Evolutionary conservation across 2,888 invertebrate species (phyloP), one percentile per base, ranked within the genome.

Genomic region (Megaustenia siamemsis): DNA sequence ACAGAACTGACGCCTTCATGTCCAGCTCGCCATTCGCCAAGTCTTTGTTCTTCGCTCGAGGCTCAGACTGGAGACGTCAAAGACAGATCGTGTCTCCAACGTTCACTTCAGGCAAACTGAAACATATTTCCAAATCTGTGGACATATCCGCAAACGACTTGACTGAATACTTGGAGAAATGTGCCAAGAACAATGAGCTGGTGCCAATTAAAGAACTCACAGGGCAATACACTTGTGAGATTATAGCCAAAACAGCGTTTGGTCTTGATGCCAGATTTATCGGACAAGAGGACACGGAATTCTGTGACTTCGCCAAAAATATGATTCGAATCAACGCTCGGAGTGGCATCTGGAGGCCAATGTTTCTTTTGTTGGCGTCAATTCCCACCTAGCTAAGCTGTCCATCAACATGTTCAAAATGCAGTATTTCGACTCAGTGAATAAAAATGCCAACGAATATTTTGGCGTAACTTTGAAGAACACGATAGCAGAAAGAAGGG

Each of bases 201-300:
- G 71, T 83, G 21, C 18, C 53, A n/a, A 40, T 78, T 15, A 66
- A 71, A 21, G 78, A 83, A 43, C 18, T 24, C 0, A 38, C 35
- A 21, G 83, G 71, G 8, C 15, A 45, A 45, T 83, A 49, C 45
- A 56, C 78, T 0, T 15, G 68, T n/a, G 77, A 77, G 28, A 49
- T 83, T 40, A 83, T 83, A 15, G 83, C 83, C 6, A 83, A 83
- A 43, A 83, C 83, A 0, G 83, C 53, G 1, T 83, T 83, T 56
- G 83, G 83, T 2, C 56, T 83, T 0, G 35, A 83, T 21, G 83
- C 40, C 12, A 35, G 43, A 24, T 78, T 77, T 45, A 83, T 83
- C n/a, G 69, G 56, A 10, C 32, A 83, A 24, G n/a, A 75, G 4
- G 49, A 75, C 3, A 5, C 32, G 1, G 75, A 82, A 28, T 82